These are phyloP conservation scores for Akabosia matsudoensis DNA, from an alignment of 1,140 invertebrate genomes.

Conservation along the genomic window DNA sequence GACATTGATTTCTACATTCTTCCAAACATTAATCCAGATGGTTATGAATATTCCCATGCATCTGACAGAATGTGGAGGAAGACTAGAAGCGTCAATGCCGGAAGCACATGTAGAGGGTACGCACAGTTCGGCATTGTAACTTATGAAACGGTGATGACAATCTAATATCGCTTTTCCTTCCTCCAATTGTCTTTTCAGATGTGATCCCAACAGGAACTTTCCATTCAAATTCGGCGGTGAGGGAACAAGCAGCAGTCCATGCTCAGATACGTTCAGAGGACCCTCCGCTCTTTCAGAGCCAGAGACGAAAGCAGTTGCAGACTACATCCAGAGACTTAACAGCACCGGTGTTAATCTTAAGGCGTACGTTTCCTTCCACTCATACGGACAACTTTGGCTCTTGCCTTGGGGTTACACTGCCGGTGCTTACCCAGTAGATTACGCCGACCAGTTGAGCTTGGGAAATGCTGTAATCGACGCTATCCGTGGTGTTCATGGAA, in stretches of 20 bases:
- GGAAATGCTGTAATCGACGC: conserved; percentile 34
- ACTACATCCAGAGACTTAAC: conserved; percentile 44
- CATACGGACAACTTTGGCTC: conserved; percentile 58
- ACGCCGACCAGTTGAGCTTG: conserved; percentile 47
- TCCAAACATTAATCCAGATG: conserved; percentile 62
- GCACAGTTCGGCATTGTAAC: neutral
- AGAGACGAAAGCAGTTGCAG: conserved; percentile 63
- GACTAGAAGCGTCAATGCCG: neutral
- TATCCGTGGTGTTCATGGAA: conserved; percentile 36
- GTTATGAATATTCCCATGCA: conserved; percentile 54
- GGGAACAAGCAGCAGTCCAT: conserved; percentile 57
- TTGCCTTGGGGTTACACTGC: conserved; percentile 52
- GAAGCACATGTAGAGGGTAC: neutral
- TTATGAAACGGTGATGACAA: neutral
- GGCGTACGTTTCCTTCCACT: conserved; percentile 66
- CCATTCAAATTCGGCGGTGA: conserved; percentile 4
- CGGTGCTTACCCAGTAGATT: conserved; percentile 49
- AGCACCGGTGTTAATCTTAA: conserved; percentile 47
- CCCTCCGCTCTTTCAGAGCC: conserved; percentile 73
- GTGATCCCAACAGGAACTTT: conserved; percentile 61
- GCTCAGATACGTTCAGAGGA: conserved; percentile 75
- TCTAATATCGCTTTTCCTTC: neutral
- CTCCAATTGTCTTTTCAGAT: no score
- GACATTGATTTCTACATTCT: conserved; percentile 56
- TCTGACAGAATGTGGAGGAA: conserved; percentile 57